A percentile compares a stretch with the other conserved stretches of the same genome.
These are phyloP conservation scores for Mylabris phalerata DNA, from an alignment of 1,140 invertebrate species.

Conservation along the genomic window DNA sequence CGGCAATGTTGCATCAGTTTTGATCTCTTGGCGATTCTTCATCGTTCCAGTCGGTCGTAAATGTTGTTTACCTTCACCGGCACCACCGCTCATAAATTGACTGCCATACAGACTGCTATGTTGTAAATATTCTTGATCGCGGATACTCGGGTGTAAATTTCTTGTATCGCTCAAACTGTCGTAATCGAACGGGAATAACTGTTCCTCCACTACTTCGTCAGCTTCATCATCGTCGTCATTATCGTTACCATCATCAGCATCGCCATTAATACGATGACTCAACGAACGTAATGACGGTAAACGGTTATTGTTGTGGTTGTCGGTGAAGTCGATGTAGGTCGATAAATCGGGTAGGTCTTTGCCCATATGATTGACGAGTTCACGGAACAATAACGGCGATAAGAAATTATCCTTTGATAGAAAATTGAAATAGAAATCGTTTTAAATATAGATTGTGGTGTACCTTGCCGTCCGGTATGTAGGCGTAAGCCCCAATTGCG, in stretches of 20 bases:
- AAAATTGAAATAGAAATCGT: neutral
- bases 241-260: neutral
- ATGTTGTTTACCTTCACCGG: conserved; percentile 65
- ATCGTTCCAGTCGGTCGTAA: conserved; percentile 51
- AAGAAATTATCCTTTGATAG: conserved; percentile 12
- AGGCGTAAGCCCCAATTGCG: conserved; percentile 5
- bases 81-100: conserved; percentile 70
- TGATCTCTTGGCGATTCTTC: conserved; percentile 66
- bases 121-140: conserved; percentile 85
- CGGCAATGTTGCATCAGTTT: conserved; percentile 85
- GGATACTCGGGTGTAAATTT: conserved; percentile 64
- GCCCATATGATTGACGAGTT: conserved; percentile 20
- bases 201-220: conserved; percentile 19
- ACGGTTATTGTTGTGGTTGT: neutral
- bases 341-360: conserved; percentile 19
- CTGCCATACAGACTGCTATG: conserved; percentile 81
- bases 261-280: conserved; percentile 14
- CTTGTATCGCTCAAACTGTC: conserved; percentile 35
- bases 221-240: too few relatives aligned
- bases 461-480: conserved; percentile 11
- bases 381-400: conserved; percentile 16
- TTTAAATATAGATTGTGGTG: neutral
- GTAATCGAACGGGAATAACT: conserved; percentile 21
- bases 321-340: conserved; percentile 20
- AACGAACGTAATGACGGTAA: conserved; percentile 17